Conservation (phyloP, 2,113 vertebrate species). For the Platysteira castanea region DNA sequence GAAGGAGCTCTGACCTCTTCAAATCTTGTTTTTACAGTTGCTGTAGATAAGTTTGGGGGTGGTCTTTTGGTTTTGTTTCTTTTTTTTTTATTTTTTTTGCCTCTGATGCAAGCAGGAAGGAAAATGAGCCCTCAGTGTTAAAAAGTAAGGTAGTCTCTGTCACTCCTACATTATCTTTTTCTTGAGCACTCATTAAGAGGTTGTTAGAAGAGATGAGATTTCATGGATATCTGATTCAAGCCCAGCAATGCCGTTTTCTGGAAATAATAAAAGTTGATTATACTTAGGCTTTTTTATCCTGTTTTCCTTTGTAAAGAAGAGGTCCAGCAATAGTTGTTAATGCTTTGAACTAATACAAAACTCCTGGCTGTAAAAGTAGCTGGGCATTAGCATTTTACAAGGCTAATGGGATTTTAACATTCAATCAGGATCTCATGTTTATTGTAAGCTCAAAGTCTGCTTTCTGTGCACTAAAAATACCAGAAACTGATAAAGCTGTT, state of each 20-base stretch:
- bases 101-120: background rate
- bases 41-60: background rate
- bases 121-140: background rate
- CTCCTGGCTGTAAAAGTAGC: background rate
- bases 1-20: background rate
- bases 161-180: background rate
- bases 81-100: background rate
- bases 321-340: background rate
- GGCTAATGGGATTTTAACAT: background rate
- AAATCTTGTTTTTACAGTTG: slow-evolving; percentile 15
- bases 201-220: background rate
- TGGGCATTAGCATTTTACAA: background rate
- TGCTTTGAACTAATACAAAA: background rate
- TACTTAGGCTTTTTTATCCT: background rate
- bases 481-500: background rate
- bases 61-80: background rate
- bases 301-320: background rate
- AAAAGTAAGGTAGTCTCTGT: background rate
- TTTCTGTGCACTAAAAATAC: background rate
- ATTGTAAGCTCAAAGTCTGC: background rate
- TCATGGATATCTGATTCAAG: background rate
- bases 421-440: background rate
- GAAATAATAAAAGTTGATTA: background rate
- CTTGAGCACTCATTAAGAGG: background rate
- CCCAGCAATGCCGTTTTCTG: background rate